phyloP scores from a whole-genome alignment of 2,888 invertebrate species.

The Panopea generosa region DNA sequence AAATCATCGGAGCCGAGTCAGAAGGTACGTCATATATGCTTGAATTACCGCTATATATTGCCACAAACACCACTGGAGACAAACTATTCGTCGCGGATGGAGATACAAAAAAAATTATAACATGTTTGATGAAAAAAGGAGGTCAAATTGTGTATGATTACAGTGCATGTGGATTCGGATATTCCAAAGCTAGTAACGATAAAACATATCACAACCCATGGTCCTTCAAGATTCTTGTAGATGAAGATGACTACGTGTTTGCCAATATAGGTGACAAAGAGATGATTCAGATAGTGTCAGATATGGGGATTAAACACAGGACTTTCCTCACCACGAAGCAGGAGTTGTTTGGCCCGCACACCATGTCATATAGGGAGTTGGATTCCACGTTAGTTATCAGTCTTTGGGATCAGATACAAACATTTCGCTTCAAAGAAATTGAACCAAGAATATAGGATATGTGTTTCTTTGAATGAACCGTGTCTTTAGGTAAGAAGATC shows the following conservation, averaged over 20 bases:
- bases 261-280: conserved; percentile 53
- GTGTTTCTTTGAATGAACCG: no score
- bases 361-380: conserved; percentile 47
- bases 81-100: conserved; percentile 53
- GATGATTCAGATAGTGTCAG: conserved; percentile 52
- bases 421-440: conserved; percentile 54
- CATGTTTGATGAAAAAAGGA: conserved; percentile 43
- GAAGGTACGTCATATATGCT: conserved; percentile 34
- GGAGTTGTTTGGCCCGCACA: conserved; percentile 48
- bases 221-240: conserved; percentile 57
- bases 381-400: conserved; percentile 49
- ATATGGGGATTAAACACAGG: conserved; percentile 35
- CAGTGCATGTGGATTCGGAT: conserved; percentile 27
- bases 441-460: not conserved
- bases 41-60: conserved; percentile 50
- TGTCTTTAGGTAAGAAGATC: no score
- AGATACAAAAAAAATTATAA: conserved; percentile 39
- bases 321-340: conserved; percentile 44
- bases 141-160: conserved; percentile 50
- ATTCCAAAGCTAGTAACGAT: conserved; percentile 16
- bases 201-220: conserved; percentile 41
- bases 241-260: conserved; percentile 47
- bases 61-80: conserved; percentile 33
- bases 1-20: conserved; percentile 41
- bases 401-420: conserved; percentile 55